Percentiles rank a stretch among this genome's conserved stretches.
Conservation (phyloP, 2,113 vertebrate genomes). For the Pituophis catenifer region DNA sequence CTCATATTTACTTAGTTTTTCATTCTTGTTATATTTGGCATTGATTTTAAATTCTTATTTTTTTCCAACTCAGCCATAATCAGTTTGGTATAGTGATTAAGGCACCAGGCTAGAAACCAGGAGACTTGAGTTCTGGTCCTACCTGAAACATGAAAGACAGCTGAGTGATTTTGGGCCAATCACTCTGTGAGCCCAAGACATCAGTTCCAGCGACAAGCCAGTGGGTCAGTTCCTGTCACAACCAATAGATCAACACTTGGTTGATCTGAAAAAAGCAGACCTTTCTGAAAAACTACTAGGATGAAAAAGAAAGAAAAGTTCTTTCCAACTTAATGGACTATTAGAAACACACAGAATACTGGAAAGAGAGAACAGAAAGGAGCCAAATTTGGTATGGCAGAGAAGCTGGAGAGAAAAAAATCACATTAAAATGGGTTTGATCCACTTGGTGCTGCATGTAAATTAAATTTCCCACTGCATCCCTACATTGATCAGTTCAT, state of each 20-base stretch:
- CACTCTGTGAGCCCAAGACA: too few species aligned
- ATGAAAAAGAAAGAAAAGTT: not conserved
- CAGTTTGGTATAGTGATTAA: too few species aligned
- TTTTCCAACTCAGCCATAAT: not conserved
- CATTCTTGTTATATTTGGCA: not conserved
- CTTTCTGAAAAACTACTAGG: too few species aligned
- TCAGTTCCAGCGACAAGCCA: too few species aligned
- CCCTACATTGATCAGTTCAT: not conserved
- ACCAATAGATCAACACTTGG: too few species aligned
- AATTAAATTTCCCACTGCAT: not conserved
- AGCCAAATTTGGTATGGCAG: not conserved
- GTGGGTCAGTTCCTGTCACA: too few species aligned
- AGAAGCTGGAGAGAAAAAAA: not conserved
- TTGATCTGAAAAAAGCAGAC: too few species aligned
- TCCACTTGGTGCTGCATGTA: not conserved
- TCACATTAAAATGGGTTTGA: not conserved
- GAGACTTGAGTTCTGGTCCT: too few species aligned
- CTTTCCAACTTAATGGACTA: not conserved
- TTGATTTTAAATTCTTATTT: not conserved
- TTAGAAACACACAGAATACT: too few species aligned
- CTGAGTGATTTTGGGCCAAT: too few species aligned
- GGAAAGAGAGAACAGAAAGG: not conserved
- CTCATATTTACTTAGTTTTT: not conserved
- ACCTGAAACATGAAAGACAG: too few species aligned
- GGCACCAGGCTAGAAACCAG: too few species aligned